Evolutionary conservation across 2,113 vertebrate genomes (phyloP).

Genomic region (Misgurnus anguillicaudatus): DNA sequence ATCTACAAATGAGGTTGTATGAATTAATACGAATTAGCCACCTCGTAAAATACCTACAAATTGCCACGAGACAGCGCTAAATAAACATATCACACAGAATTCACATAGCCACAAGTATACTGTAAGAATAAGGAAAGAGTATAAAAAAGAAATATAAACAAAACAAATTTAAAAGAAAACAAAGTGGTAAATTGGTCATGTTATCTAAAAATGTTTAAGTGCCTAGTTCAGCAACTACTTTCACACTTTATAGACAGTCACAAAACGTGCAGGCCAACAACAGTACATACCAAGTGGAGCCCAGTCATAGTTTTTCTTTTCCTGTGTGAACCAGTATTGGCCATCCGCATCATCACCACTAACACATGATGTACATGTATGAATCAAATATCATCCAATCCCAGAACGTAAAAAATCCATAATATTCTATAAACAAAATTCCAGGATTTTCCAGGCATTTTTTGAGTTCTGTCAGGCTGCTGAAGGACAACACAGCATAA

Average conservation of each 20-base stretch:
- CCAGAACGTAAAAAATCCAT: neutral
- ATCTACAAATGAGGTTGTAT: too few relatives aligned
- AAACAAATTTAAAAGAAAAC: neutral
- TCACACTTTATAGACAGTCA: conserved; percentile 21
- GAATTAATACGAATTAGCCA: too few relatives aligned
- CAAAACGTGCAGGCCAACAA: neutral
- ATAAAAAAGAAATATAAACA: conserved; percentile 4
- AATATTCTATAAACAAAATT: neutral
- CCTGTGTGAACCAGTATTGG: conserved; percentile 4
- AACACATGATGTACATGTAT: too few relatives aligned
- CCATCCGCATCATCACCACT: too few relatives aligned
- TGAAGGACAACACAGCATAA: conserved; percentile 2
- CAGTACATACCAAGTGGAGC: neutral
- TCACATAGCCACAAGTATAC: neutral
- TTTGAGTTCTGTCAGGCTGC: neutral
- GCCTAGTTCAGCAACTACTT: conserved; percentile 23
- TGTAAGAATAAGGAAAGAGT: conserved; percentile 31
- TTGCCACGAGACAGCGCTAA: too few relatives aligned
- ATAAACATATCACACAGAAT: neutral
- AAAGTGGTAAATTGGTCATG: neutral
- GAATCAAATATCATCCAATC: neutral
- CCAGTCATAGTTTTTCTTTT: neutral
- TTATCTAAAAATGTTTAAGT: conserved; percentile 13
- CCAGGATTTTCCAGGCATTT: neutral
- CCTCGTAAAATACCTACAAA: too few relatives aligned